phyloP scores from a whole-genome alignment of 2,113 vertebrate species.

The Desmodus rotundus region DNA sequence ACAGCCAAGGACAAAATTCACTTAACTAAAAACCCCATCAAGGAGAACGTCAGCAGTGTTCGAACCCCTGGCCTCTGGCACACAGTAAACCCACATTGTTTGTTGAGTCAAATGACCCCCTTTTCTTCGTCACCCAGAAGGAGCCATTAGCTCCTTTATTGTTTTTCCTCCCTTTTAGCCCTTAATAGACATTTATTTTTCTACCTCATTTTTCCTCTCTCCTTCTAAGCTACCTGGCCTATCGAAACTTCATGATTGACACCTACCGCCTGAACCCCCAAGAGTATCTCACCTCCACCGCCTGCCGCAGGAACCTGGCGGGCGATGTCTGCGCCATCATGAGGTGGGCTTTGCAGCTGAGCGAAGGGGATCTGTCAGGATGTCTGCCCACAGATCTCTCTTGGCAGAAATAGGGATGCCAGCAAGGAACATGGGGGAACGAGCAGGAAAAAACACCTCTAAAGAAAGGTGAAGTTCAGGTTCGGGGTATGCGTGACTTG shows the following conservation, averaged over 20 bases:
- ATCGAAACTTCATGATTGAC: slow-evolving; percentile 99
- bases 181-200: not conserved
- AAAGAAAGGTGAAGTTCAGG: not conserved
- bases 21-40: not conserved
- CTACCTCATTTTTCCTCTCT: not conserved
- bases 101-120: not conserved
- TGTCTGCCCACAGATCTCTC: not conserved
- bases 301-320: slow-evolving; percentile 94
- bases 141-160: not conserved
- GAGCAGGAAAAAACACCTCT: not conserved
- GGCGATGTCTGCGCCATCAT: slow-evolving; percentile 98
- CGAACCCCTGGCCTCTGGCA: not conserved
- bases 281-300: slow-evolving; percentile 96
- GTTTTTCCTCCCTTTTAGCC: not conserved
- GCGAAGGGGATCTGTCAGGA: rapidly evolving
- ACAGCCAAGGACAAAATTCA: not conserved
- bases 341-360: slow-evolving; percentile 82
- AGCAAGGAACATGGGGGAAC: not conserved
- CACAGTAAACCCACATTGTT: not conserved
- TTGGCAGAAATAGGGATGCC: not conserved
- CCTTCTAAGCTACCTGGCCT: slow-evolving; percentile 90
- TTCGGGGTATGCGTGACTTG: not conserved
- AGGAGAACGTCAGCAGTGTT: not conserved
- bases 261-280: slow-evolving; percentile 97
- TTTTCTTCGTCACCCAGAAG: not conserved